Evolutionary conservation across 2,113 vertebrate species (phyloP).

Genomic region (Tapirus terrestris): DNA sequence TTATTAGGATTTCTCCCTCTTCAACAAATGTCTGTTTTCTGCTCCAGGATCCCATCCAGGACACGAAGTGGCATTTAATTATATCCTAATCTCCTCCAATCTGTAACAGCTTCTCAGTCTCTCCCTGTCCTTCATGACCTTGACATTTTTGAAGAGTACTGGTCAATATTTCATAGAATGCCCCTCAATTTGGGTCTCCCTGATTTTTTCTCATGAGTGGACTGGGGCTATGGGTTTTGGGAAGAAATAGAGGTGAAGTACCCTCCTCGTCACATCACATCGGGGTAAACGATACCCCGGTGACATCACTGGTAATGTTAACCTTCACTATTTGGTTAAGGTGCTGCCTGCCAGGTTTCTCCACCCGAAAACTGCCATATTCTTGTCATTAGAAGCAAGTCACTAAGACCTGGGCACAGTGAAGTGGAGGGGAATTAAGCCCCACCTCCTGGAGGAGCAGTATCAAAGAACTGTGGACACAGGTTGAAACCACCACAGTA

Average conservation of each 20-base stretch:
- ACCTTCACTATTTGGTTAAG: accelerated
- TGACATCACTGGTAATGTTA: neutral
- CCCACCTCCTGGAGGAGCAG: neutral
- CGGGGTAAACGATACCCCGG: accelerated
- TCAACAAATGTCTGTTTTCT: accelerated
- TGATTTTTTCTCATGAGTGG: neutral
- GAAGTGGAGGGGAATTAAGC: too few relatives aligned
- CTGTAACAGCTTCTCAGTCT: neutral
- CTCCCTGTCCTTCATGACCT: too few relatives aligned
- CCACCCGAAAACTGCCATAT: accelerated
- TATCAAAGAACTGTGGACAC: accelerated
- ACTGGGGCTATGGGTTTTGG: neutral
- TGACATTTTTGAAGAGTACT: neutral
- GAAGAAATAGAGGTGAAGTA: neutral
- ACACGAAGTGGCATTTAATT: accelerated
- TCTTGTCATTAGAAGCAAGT: neutral
- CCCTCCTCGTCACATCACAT: accelerated
- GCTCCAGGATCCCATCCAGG: neutral
- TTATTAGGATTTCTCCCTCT: neutral
- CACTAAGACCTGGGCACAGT: too few relatives aligned
- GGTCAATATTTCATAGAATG: neutral
- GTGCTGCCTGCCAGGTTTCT: neutral
- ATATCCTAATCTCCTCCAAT: neutral
- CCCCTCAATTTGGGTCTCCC: neutral
- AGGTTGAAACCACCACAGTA: neutral